phyloP scores from a whole-genome alignment of 2,888 invertebrate species.

The Dryocosmus kuriphilus region DNA sequence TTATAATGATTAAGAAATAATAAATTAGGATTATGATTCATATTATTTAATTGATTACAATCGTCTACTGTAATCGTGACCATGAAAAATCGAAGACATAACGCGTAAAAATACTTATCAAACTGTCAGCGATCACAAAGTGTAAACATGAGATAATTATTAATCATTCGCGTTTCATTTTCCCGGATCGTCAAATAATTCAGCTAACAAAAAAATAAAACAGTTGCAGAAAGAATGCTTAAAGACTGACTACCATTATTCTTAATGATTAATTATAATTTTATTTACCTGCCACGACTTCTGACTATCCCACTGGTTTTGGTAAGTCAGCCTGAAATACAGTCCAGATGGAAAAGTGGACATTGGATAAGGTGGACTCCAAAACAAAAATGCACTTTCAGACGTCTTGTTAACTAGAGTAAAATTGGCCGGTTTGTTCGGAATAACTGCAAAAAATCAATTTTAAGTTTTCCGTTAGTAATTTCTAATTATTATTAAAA shows the following conservation, averaged over 20 bases:
- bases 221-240: not conserved
- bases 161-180: not conserved
- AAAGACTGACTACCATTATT: not conserved
- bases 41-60: slow-evolving; percentile 3
- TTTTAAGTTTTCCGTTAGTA: not conserved
- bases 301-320: slow-evolving; percentile 78
- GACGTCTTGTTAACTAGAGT: slow-evolving; percentile 77
- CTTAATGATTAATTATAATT: not conserved
- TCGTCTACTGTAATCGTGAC: not conserved
- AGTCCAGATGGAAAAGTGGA: slow-evolving; percentile 79
- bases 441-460: slow-evolving; percentile 75
- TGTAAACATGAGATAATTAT: not conserved
- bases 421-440: slow-evolving; percentile 78
- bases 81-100: not conserved
- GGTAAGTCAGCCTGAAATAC: slow-evolving; percentile 79
- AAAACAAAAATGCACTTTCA: slow-evolving; percentile 78
- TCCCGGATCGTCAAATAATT: too few species aligned
- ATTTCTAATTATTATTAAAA: not conserved
- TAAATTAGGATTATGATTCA: not conserved
- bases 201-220: not conserved
- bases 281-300: slow-evolving; percentile 78
- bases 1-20: not conserved
- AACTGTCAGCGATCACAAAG: not conserved
- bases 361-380: slow-evolving; percentile 79
- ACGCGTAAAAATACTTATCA: not conserved